Evolutionary conservation across 2,888 invertebrate species (phyloP), one percentile per base, ranked within the genome.

Genomic region (Maniola hyperantus): DNA sequence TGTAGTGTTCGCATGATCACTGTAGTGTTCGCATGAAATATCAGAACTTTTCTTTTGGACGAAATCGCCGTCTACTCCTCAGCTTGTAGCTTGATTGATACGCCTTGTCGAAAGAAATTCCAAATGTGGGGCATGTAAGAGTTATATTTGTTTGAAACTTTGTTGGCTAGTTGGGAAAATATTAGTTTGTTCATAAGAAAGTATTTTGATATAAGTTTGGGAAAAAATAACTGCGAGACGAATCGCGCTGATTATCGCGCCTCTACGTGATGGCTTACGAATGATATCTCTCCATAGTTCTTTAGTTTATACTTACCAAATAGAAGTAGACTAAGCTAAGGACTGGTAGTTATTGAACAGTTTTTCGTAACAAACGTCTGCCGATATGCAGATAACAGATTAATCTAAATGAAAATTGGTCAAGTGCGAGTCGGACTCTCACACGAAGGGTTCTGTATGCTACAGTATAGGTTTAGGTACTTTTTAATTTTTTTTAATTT

Each of bases 201-300:
- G 72, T 72, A 69, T 70, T 65, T 69, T 66, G 72, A 74, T 76
- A 74, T 77, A 76, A 77, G 73, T 76, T 77, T 76, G 69, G 65
- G 65, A 73, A 76, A n/a, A n/a, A n/a, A 74, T 73, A 75, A 75
- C 74, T 70, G 72, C 64, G 57, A 26, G 11, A 48, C 10, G 44
- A 33, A 39, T 20, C 57, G 5, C 46, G n/a, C 51, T 44, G 66
- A 54, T 18, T 48, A 48, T 58, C 64, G 53, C 8, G 10, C 7
- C 8, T 48, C 18, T 70, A 51, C 64, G 62, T 68, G 65, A 73
- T 64, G 50, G 55, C 51, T 68, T 64, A 59, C 8, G 26, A n/a
- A 50, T 64, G 18, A 26, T 18, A 36, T 48, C 36, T n/a, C 18
- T 2, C n/a, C n/a, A n/a, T n/a, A 48, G 15, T 15, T 18, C 1